Conservation (phyloP, 1,140 invertebrate genomes). For the Drosophila fuyamai region DNA sequence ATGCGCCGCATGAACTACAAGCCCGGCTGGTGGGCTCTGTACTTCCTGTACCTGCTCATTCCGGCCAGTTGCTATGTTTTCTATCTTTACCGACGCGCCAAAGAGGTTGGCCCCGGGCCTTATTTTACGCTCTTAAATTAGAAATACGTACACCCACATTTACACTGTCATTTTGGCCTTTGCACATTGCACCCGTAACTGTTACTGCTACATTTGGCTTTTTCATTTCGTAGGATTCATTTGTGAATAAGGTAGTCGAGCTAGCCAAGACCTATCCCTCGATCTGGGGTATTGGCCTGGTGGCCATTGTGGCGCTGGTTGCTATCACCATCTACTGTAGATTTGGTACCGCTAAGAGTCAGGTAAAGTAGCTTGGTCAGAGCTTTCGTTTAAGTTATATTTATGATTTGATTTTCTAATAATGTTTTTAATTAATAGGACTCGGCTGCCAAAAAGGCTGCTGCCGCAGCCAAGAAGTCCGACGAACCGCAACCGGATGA, state of each 20-base stretch:
- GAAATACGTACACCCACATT: conserved; percentile 20
- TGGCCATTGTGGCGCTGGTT: conserved; percentile 86
- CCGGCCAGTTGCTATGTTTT: conserved; percentile 89
- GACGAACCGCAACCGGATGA: conserved; percentile 68
- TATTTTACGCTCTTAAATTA: conserved; percentile 11
- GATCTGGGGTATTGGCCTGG: conserved; percentile 94
- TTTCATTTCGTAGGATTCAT: conserved; percentile 89
- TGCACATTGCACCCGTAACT: conserved; percentile 48
- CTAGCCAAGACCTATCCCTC: conserved; percentile 95
- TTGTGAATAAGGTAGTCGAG: conserved; percentile 91
- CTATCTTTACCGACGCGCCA: conserved; percentile 88
- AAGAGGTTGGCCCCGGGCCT: conserved; percentile 87
- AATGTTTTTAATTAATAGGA: conserved; percentile 12
- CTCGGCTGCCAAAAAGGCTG: conserved; percentile 42
- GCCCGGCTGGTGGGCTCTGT: conserved; percentile 91
- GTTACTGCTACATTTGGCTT: conserved; percentile 47
- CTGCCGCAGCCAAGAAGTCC: conserved; percentile 61
- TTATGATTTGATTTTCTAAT: conserved; percentile 12
- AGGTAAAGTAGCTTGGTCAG: conserved; percentile 72
- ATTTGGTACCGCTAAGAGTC: conserved; percentile 72
- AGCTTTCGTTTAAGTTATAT: not conserved
- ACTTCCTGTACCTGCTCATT: conserved; percentile 90
- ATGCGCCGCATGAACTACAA: conserved; percentile 91
- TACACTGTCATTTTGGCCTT: conserved; percentile 24
- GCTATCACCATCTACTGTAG: conserved; percentile 88